Base-by-base conservation (phyloP, 2,113 vertebrate species). In the Heterochromis multidens region DNA sequence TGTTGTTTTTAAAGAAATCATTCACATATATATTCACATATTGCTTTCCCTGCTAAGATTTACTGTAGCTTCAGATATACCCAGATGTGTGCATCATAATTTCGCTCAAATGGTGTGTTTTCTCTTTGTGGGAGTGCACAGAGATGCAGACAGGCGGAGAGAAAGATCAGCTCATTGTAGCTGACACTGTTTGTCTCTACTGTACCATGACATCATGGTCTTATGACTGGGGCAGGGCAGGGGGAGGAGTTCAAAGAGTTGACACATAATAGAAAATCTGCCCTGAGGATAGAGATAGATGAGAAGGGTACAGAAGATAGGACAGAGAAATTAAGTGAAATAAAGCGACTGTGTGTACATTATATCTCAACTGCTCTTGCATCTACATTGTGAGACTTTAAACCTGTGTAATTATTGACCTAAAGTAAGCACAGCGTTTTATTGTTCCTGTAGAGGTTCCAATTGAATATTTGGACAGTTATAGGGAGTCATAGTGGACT, bases 181-280 rank as follows among this genome's bases (percentile, higher is more conserved):
- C 85, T 91, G 92, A 94, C 93, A 93, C 57, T 93, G 93, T 94
- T 83, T 9, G 46, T 23, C 70, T 60, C 5, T 87, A 77, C 89
- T 95, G 92, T 95, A 92, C 77, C 21, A 94, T 96, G 96, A 96
- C 91, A 54, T 81, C 54, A 37, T 92, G 25, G 93, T 94, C 95
- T 95, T 91, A 90, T 96, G 96, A 96, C 95, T 92, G 78, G 87
- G 93, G 95, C 84, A 94, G 83, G 95, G 86, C 94, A 89, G 90
- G 80, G 6, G 87, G 94, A 93, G 94, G 90, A 92, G 92, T 94
- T 92, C 86, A 89, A 58, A 89, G 87, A 91, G 88, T 85, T 83
- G 13, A 80, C 86, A 92, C 91, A 93, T 93, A 94, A 93, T 92
- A 82, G 89, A 91, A 93, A 93, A 90, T 87, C 90, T 88, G 86